These are phyloP conservation scores for Triops longicaudatus DNA, from an alignment of 1,140 invertebrate genomes.

Conservation along the genomic window DNA sequence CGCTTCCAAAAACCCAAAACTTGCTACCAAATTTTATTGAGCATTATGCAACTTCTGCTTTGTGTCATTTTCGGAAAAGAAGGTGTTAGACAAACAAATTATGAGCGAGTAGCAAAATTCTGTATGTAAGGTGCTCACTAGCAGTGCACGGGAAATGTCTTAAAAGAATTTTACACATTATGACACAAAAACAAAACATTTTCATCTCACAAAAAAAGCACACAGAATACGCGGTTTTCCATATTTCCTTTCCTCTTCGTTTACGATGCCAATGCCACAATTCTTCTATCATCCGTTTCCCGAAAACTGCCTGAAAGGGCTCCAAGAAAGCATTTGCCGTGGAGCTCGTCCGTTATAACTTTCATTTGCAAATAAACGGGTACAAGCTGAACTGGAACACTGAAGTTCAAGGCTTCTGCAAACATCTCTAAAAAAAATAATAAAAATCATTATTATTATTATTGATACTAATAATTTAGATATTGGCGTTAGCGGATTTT, in stretches of 20 bases:
- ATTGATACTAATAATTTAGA: too few relatives aligned
- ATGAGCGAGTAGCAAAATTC: constrained; percentile 1
- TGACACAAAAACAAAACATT: background rate
- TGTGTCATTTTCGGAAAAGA: too few relatives aligned
- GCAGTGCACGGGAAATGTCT: background rate
- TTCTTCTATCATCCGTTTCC: too few relatives aligned
- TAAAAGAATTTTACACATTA: constrained; percentile 4
- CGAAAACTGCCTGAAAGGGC: too few relatives aligned
- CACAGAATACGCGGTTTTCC: background rate
- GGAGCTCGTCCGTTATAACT: background rate
- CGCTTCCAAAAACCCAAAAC: too few relatives aligned
- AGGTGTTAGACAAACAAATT: too few relatives aligned
- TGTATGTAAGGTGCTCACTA: background rate
- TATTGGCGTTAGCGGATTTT: too few relatives aligned
- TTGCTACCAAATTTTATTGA: too few relatives aligned
- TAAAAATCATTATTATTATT: too few relatives aligned
- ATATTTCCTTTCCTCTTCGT: background rate
- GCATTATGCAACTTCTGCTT: too few relatives aligned
- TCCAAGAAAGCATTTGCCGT: background rate
- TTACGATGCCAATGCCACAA: too few relatives aligned
- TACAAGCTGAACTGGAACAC: constrained; percentile 4
- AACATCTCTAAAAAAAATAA: background rate
- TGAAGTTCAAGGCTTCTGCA: background rate
- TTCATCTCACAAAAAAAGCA: background rate
- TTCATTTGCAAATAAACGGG: background rate